Conservation (phyloP, 2,888 invertebrate genomes). For the Perdita meconis region DNA sequence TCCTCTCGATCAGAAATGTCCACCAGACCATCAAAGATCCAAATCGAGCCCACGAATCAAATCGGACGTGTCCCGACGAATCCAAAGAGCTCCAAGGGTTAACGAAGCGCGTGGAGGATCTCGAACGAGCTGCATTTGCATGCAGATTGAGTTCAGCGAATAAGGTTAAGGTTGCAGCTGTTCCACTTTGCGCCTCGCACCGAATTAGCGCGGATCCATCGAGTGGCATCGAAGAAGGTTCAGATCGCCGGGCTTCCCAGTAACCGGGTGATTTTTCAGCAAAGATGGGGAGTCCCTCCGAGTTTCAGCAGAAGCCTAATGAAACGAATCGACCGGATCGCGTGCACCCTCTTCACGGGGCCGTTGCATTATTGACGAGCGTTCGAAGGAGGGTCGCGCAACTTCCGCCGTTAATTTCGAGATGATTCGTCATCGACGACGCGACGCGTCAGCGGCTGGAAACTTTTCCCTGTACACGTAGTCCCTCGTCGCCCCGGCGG, state of each 20-base stretch:
- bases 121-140: constrained; percentile 33
- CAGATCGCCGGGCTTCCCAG: too few relatives aligned
- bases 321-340: constrained; percentile 40
- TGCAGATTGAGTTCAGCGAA: constrained; percentile 52
- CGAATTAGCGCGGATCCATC: constrained; percentile 49
- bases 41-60: too few relatives aligned
- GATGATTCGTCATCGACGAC: constrained; percentile 50
- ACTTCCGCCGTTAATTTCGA: constrained; percentile 59
- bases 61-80: too few relatives aligned
- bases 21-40: too few relatives aligned
- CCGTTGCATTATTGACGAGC: constrained; percentile 44
- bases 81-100: neutral
- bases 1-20: too few relatives aligned
- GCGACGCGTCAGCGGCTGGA: constrained; percentile 45
- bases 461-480: constrained; percentile 50
- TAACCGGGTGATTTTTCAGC: neutral
- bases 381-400: constrained; percentile 26
- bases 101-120: constrained; percentile 3
- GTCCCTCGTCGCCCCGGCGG: neutral
- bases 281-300: neutral
- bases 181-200: constrained; percentile 44
- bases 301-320: neutral
- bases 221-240: neutral
- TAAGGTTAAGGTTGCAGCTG: constrained; percentile 59
- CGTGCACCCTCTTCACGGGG: constrained; percentile 25